These are phyloP conservation scores for Caenorhabditis imperialis DNA, from an alignment of 2,888 invertebrate species.

Conservation along the genomic window DNA sequence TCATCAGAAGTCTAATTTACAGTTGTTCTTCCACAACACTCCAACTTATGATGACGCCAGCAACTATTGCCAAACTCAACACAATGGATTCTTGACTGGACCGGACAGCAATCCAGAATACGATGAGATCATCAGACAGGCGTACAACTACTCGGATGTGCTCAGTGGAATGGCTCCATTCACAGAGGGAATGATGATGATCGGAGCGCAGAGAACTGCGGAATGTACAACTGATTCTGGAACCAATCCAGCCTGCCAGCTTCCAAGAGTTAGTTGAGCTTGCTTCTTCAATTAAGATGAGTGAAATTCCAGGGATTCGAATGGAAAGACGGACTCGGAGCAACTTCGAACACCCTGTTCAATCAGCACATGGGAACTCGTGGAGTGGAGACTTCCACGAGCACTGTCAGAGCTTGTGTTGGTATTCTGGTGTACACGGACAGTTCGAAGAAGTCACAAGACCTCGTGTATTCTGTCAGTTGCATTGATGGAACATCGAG, in stretches of 20 bases:
- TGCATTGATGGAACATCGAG: slow-evolving; percentile 25
- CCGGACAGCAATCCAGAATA: slow-evolving; percentile 18
- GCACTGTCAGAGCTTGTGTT: slow-evolving; percentile 23
- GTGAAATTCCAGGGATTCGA: slow-evolving; percentile 25
- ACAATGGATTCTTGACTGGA: slow-evolving; percentile 16
- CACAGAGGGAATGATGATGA: slow-evolving; percentile 17
- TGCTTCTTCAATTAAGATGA: neutral
- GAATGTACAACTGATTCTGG: slow-evolving; percentile 5
- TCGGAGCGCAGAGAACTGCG: slow-evolving; percentile 7
- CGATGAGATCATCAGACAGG: slow-evolving; percentile 17
- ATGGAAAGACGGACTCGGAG: slow-evolving; percentile 39
- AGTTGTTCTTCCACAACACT: slow-evolving; percentile 1
- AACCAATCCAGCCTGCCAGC: slow-evolving; percentile 3
- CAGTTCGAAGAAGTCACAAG: slow-evolving; percentile 1
- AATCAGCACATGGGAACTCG: slow-evolving; percentile 18
- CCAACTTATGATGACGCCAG: slow-evolving; percentile 4
- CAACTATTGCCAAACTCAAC: slow-evolving; percentile 9
- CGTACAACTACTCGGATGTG: slow-evolving; percentile 15
- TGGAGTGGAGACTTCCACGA: slow-evolving; percentile 28
- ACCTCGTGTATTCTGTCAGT: slow-evolving; percentile 33
- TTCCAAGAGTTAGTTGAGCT: slow-evolving; percentile 3
- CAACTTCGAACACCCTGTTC: slow-evolving; percentile 31
- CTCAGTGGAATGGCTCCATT: slow-evolving; percentile 10
- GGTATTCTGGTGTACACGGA: slow-evolving; percentile 11
- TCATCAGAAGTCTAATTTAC: too few relatives aligned